A percentile compares a stretch with the other conserved stretches of the same genome.
These are phyloP conservation scores for Datnioides undecimradiatus DNA, from an alignment of 2,113 vertebrate species.

Conservation along the genomic window DNA sequence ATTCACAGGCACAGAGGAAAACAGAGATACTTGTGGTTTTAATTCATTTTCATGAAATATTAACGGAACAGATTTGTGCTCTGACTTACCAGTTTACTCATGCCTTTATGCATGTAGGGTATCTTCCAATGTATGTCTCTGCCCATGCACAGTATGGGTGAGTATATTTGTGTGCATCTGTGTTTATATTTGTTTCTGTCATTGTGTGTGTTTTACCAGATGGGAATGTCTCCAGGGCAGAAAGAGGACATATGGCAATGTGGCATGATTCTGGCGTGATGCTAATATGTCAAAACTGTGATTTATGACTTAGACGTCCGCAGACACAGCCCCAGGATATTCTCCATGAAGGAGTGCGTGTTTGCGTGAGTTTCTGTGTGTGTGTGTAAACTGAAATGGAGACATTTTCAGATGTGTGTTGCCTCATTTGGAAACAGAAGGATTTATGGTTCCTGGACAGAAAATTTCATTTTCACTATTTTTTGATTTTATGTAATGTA, in stretches of 20 bases:
- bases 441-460: neutral
- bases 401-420: neutral
- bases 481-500: neutral
- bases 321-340: constrained; percentile 40
- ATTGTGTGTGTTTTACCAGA: constrained; percentile 55
- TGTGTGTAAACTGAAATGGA: neutral
- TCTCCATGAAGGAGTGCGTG: neutral
- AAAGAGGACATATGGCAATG: constrained; percentile 73
- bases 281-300: constrained; percentile 69
- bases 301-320: constrained; percentile 66
- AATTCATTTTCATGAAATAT: too few species aligned
- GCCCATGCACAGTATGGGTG: neutral
- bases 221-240: constrained; percentile 64
- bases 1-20: neutral
- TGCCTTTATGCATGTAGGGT: neutral
- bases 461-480: neutral
- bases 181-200: constrained; percentile 22
- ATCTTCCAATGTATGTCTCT: neutral
- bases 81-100: neutral
- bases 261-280: constrained; percentile 70
- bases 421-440: constrained; percentile 5
- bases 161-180: constrained; percentile 14
- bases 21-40: neutral
- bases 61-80: neutral
- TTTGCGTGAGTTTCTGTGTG: neutral